Evolutionary conservation across 1,140 invertebrate genomes (phyloP).

Genomic region (Whitmania pigra): DNA sequence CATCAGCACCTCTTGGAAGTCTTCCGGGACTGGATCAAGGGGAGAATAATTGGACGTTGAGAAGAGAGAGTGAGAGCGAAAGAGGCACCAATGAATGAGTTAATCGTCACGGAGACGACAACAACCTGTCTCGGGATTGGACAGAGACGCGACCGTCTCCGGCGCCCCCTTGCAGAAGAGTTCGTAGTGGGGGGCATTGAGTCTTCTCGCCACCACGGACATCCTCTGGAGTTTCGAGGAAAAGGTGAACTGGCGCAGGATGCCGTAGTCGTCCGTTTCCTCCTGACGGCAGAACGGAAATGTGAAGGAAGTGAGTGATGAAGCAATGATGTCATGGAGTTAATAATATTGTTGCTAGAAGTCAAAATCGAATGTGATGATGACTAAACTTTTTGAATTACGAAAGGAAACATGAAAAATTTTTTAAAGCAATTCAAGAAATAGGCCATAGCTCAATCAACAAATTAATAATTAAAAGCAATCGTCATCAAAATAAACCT

Average conservation of each 20-base stretch:
- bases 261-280: conserved; percentile 48
- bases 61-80: too few species aligned
- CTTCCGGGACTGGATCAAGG: conserved; percentile 52
- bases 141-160: conserved; percentile 62
- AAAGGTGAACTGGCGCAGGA: conserved; percentile 79
- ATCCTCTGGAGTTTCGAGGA: conserved; percentile 71
- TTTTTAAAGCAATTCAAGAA: too few species aligned
- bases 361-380: too few species aligned
- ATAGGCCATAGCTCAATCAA: too few species aligned
- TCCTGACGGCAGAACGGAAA: background rate
- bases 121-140: conserved; percentile 50
- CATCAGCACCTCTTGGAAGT: conserved; percentile 56
- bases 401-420: too few species aligned
- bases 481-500: too few species aligned
- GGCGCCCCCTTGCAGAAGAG: conserved; percentile 81
- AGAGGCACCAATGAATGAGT: background rate
- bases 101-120: background rate
- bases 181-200: conserved; percentile 52
- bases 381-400: too few species aligned
- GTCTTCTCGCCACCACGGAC: conserved; percentile 63
- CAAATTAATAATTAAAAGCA: too few species aligned
- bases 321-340: too few species aligned
- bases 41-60: conserved; percentile 15
- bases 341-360: too few species aligned
- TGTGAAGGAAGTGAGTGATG: background rate